Conservation (phyloP, 2,888 invertebrate species). For the Sclerodermus sp. region DNA sequence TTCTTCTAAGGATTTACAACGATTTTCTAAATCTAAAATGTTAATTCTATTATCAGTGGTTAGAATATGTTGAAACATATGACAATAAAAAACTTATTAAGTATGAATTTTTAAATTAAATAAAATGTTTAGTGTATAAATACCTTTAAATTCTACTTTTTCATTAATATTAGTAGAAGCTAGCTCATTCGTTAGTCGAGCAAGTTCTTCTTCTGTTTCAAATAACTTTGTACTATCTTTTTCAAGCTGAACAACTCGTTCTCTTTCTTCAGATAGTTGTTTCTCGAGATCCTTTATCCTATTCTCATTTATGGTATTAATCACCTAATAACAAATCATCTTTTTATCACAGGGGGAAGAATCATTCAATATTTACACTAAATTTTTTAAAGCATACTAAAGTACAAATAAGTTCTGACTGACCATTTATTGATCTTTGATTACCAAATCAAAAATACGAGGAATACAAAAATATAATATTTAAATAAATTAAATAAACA, state of each 20-base stretch:
- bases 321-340: constrained; percentile 50
- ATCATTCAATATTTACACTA: too few species aligned
- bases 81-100: neutral
- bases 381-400: too few species aligned
- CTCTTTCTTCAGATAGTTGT: constrained; percentile 56
- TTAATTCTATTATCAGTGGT: neutral
- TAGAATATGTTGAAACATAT: too few species aligned
- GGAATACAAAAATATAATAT: constrained; percentile 3
- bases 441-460: too few species aligned
- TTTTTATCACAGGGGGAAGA: constrained; percentile 9
- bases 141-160: constrained; percentile 33
- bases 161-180: constrained; percentile 33
- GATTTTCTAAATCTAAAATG: constrained; percentile 36
- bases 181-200: constrained; percentile 63
- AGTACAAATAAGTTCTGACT: too few species aligned
- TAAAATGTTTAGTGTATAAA: neutral
- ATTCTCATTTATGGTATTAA: constrained; percentile 57
- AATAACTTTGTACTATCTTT: constrained; percentile 63
- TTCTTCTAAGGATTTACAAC: constrained; percentile 49
- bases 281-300: constrained; percentile 61
- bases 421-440: too few species aligned
- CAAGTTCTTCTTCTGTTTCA: constrained; percentile 69
- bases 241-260: constrained; percentile 58
- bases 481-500: constrained; percentile 12
- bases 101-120: neutral